Percentiles rank a stretch among this genome's conserved stretches.
phyloP scores from a whole-genome alignment of 2,113 vertebrate genomes.

The Chionodraco myersi region DNA sequence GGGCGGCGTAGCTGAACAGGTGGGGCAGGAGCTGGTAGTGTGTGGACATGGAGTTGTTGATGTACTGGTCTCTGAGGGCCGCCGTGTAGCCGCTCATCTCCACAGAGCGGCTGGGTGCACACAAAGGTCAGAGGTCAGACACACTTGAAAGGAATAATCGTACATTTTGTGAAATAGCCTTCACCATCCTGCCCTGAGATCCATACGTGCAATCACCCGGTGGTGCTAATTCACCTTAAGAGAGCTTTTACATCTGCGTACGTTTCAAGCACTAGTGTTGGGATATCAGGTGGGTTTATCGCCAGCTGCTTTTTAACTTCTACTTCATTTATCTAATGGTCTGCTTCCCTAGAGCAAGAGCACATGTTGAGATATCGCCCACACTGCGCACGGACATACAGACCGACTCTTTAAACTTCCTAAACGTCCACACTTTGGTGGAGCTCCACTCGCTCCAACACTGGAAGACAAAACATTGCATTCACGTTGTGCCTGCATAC shows the following conservation, averaged over 20 bases:
- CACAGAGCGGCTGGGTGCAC: slow-evolving; percentile 88
- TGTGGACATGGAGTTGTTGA: slow-evolving; percentile 91
- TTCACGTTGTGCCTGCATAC: slow-evolving; percentile 24
- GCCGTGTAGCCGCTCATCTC: slow-evolving; percentile 94
- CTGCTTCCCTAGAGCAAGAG: no score
- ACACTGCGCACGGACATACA: neutral
- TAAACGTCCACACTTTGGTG: neutral
- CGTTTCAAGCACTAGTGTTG: no score
- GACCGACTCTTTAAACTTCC: neutral
- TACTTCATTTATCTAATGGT: no score
- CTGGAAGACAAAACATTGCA: slow-evolving; percentile 40
- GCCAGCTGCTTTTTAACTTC: no score
- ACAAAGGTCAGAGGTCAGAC: slow-evolving; percentile 1
- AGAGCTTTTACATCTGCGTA: no score
- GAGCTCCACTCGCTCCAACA: neutral
- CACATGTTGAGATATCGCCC: no score
- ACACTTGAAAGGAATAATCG: no score
- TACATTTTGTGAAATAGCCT: no score
- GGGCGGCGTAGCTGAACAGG: slow-evolving; percentile 93
- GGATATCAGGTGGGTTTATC: no score
- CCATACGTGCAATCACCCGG: no score
- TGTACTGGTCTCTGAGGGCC: slow-evolving; percentile 95
- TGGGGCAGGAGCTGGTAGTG: slow-evolving; percentile 98
- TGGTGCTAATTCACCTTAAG: no score
- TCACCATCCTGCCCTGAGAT: no score